phyloP scores from a whole-genome alignment of 64 coral and sea anemone species.

The Pocillopora damicornis region DNA sequence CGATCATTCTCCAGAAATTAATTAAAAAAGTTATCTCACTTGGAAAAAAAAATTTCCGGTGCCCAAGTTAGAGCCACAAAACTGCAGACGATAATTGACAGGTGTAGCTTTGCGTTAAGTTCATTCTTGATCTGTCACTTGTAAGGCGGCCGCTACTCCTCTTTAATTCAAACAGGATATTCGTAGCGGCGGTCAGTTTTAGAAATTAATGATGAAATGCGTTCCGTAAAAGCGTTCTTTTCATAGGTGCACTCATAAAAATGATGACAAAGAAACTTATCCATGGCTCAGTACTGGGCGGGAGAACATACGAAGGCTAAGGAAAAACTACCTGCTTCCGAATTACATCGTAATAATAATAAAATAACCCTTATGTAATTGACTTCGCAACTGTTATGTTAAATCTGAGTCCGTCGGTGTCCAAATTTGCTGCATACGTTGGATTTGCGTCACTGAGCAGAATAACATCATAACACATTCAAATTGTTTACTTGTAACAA shows the following conservation, averaged over 20 bases:
- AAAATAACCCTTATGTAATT: not conserved
- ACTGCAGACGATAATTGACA: not conserved
- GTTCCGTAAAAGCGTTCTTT: not conserved
- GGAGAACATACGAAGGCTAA: not conserved
- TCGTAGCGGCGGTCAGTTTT: constrained; percentile 3
- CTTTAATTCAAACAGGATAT: constrained; percentile 3
- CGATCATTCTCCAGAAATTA: too few species aligned
- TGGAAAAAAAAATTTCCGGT: not conserved
- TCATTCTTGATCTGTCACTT: not conserved
- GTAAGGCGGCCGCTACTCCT: not conserved
- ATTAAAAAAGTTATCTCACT: not conserved
- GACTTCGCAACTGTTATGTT: not conserved
- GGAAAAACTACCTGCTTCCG: not conserved
- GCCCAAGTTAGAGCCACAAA: not conserved
- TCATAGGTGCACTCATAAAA: not conserved
- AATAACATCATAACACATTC: constrained; percentile 6
- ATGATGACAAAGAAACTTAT: not conserved
- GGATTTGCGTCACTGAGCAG: not conserved
- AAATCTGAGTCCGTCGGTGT: not conserved
- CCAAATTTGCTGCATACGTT: not conserved
- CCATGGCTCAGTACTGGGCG: not conserved
- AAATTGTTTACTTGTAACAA: constrained; percentile 28
- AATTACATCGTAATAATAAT: not conserved
- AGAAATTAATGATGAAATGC: not conserved
- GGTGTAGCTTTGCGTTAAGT: not conserved